Evolutionary conservation across 2,888 invertebrate genomes (phyloP).

Genomic region (Aethes cnicana): DNA sequence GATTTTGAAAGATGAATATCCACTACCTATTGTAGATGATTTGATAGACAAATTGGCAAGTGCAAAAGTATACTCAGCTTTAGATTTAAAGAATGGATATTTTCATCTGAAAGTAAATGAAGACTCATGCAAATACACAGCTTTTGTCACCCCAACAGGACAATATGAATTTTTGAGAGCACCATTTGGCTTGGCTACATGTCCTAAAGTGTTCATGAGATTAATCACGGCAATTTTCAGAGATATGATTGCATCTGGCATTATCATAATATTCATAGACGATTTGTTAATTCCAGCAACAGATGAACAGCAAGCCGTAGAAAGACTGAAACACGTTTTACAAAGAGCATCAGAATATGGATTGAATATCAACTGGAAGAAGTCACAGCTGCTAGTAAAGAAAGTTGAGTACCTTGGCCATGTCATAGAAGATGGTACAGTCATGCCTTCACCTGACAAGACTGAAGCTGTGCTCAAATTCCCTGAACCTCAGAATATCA

Average conservation of each 20-base stretch:
- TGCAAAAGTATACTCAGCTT: conserved; percentile 6
- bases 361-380: conserved; percentile 32
- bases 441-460: conserved; percentile 35
- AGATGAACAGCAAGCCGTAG: conserved; percentile 25
- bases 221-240: conserved; percentile 44
- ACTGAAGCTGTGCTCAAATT: conserved; percentile 33
- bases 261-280: conserved; percentile 31
- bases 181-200: conserved; percentile 56
- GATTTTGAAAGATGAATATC: neutral
- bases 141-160: conserved; percentile 52
- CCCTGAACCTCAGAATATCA: conserved; percentile 32
- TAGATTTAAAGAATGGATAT: conserved; percentile 29
- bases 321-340: conserved; percentile 24
- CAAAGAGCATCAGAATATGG: conserved; percentile 31
- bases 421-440: conserved; percentile 26
- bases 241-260: conserved; percentile 34
- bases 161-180: conserved; percentile 56
- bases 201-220: conserved; percentile 49
- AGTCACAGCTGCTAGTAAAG: conserved; percentile 8
- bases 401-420: conserved; percentile 42
- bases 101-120: neutral
- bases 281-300: conserved; percentile 31
- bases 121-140: conserved; percentile 37
- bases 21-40: conserved; percentile 15
- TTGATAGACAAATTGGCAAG: conserved; percentile 14